These are phyloP conservation scores for Nestor notabilis DNA, from an alignment of 2,113 vertebrate genomes.

Conservation along the genomic window DNA sequence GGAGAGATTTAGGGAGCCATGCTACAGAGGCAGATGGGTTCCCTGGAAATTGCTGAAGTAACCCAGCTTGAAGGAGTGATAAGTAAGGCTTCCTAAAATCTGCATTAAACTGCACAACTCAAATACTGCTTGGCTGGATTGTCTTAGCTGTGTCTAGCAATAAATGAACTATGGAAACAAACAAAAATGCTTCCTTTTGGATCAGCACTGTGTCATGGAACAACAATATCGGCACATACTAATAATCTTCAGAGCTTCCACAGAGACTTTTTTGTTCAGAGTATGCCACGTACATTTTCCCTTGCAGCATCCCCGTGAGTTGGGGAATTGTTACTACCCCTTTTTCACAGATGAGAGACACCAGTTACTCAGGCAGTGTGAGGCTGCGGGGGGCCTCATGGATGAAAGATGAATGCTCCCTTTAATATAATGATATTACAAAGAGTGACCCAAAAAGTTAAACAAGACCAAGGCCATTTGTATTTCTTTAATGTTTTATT, in stretches of 20 bases:
- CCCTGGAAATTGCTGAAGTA: slow-evolving; percentile 16
- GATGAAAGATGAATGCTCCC: not conserved
- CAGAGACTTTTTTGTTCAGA: not conserved
- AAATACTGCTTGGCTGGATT: not conserved
- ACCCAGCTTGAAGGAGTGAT: slow-evolving; percentile 8
- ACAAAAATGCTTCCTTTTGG: not conserved
- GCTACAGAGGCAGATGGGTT: not conserved
- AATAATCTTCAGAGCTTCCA: not conserved
- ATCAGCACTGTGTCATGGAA: not conserved
- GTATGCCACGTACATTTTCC: not conserved
- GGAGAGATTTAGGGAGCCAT: slow-evolving; percentile 1
- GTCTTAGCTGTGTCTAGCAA: not conserved
- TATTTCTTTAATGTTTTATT: not conserved
- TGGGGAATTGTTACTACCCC: not conserved
- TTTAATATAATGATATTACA: not conserved
- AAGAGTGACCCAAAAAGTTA: not conserved
- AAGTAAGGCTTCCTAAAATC: slow-evolving; percentile 1
- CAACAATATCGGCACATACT: accelerated
- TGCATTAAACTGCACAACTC: not conserved
- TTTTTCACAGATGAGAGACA: not conserved
- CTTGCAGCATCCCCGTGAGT: not conserved
- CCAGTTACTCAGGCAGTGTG: not conserved
- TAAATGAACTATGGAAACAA: not conserved
- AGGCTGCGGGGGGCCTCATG: accelerated
- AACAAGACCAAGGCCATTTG: not conserved